phyloP scores from a whole-genome alignment of 2,888 invertebrate species.

The Chaetogeoica ovagalla region DNA sequence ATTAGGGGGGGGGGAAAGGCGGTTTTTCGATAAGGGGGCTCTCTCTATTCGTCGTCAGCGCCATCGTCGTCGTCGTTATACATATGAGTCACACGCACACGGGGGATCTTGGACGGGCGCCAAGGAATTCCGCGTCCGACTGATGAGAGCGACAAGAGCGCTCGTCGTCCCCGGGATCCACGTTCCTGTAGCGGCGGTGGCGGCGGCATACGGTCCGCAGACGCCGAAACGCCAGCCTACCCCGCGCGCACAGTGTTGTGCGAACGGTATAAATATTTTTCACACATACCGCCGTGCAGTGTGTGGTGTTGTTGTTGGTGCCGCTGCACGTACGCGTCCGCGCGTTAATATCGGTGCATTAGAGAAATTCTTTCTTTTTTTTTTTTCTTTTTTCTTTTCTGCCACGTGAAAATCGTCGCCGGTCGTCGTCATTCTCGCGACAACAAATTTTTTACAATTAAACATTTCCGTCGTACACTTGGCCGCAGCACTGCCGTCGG shows the following conservation, averaged over 20 bases:
- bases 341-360: neutral
- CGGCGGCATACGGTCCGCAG: slow-evolving; percentile 34
- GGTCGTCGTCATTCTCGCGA: neutral
- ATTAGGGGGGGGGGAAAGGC: no score
- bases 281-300: neutral
- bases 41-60: neutral
- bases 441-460: no score
- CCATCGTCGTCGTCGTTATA: neutral
- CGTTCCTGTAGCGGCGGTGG: slow-evolving; percentile 25
- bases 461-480: no score
- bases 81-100: slow-evolving; percentile 35
- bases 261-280: slow-evolving; percentile 18
- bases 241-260: slow-evolving; percentile 9
- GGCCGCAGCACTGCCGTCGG: no score
- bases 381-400: neutral
- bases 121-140: slow-evolving; percentile 48
- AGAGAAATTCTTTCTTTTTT: neutral
- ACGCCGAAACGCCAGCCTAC: slow-evolving; percentile 47
- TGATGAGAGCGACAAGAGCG: slow-evolving; percentile 46
- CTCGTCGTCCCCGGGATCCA: slow-evolving; percentile 51
- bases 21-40: neutral
- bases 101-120: slow-evolving; percentile 30
- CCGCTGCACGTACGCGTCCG: neutral
- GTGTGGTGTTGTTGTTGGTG: no score
- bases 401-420: neutral